These are phyloP conservation scores for Nebria ingens DNA, from an alignment of 1,140 invertebrate genomes.

Conservation along the genomic window DNA sequence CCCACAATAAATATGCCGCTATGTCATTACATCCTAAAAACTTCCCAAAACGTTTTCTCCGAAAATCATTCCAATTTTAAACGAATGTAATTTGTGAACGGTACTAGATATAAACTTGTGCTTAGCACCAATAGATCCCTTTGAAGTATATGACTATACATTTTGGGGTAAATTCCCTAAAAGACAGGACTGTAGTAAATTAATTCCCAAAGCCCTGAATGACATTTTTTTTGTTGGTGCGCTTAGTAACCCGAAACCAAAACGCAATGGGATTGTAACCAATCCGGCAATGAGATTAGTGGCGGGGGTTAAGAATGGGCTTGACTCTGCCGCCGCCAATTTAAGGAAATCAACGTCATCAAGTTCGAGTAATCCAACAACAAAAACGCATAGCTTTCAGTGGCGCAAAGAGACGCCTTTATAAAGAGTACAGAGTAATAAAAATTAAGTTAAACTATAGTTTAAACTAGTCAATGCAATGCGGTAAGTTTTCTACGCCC, in stretches of 20 bases:
- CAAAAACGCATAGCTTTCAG: constrained; percentile 56
- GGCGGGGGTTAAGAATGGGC: constrained; percentile 55
- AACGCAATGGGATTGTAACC: constrained; percentile 81
- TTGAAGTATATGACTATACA: too few species aligned
- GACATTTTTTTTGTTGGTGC: constrained; percentile 13
- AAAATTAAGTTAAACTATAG: neutral
- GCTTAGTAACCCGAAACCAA: constrained; percentile 47
- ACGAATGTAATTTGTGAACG: too few species aligned
- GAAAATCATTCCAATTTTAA: too few species aligned
- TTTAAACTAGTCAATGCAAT: neutral
- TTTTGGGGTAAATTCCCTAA: too few species aligned
- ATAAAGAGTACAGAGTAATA: constrained; percentile 24
- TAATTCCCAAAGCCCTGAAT: too few species aligned
- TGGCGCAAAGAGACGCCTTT: constrained; percentile 64
- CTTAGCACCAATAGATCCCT: too few species aligned
- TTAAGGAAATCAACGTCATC: constrained; percentile 35
- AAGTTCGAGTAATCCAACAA: constrained; percentile 32
- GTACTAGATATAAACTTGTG: too few species aligned
- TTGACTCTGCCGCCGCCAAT: constrained; percentile 48
- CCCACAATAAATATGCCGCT: too few species aligned
- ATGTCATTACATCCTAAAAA: too few species aligned
- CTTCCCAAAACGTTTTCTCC: too few species aligned
- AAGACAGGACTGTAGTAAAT: too few species aligned
- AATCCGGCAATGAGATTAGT: constrained; percentile 77
- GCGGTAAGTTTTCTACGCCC: too few species aligned